Evolutionary conservation across 2,113 vertebrate species (phyloP).

Genomic region (Tenebrosternarchus preto): DNA sequence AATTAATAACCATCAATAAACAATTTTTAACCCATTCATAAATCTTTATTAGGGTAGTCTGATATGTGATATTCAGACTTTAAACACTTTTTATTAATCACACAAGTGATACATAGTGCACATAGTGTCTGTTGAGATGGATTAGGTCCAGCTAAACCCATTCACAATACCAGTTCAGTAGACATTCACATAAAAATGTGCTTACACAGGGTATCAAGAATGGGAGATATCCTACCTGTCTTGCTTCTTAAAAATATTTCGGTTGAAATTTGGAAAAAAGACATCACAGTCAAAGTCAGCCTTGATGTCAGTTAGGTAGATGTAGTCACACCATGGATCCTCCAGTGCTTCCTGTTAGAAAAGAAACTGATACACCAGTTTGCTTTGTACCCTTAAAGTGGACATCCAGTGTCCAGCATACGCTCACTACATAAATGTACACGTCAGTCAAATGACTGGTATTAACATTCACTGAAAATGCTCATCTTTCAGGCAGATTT

Average conservation of each 20-base stretch:
- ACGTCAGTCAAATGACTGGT: not conserved
- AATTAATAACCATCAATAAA: too few relatives aligned
- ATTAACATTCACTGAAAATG: not conserved
- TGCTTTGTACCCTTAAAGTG: not conserved
- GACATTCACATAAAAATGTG: not conserved
- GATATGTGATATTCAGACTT: too few relatives aligned
- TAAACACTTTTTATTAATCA: too few relatives aligned
- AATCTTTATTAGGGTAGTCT: too few relatives aligned
- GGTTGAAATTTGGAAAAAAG: constrained; percentile 78
- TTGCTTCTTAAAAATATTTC: constrained; percentile 65
- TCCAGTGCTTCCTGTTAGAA: constrained; percentile 66
- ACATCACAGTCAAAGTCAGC: constrained; percentile 76
- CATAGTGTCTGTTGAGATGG: too few relatives aligned
- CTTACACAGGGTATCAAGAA: not conserved
- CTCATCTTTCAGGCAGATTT: too few relatives aligned
- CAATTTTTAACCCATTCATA: too few relatives aligned
- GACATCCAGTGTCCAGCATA: not conserved
- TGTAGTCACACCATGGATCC: constrained; percentile 77
- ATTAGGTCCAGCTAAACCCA: not conserved
- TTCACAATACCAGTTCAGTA: not conserved
- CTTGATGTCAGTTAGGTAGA: constrained; percentile 79
- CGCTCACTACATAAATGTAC: not conserved
- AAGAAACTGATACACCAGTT: not conserved
- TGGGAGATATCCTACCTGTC: constrained; percentile 62
- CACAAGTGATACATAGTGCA: too few relatives aligned